Conservation (phyloP, 92 coral and sea anemone genomes). For the Phenganax subtilis region DNA sequence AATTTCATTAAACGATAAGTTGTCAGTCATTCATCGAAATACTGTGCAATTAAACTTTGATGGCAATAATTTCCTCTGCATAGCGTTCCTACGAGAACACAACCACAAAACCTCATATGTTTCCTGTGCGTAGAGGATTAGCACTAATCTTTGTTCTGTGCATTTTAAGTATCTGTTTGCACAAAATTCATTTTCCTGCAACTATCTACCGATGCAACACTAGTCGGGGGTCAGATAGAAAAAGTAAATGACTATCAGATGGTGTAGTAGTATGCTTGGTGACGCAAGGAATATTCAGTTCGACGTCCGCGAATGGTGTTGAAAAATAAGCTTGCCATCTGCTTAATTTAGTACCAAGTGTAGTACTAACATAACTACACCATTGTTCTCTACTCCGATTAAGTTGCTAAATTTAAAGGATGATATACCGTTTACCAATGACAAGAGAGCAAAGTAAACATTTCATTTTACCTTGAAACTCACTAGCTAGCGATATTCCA, state of each 20-base stretch:
- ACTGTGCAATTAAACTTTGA: constrained; percentile 24
- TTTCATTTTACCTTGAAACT: too few relatives aligned
- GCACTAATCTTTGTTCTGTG: constrained; percentile 2
- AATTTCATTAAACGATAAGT: constrained; percentile 37
- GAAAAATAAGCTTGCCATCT: not conserved
- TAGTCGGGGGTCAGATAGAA: not conserved
- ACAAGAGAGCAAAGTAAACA: too few relatives aligned
- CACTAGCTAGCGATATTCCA: too few relatives aligned
- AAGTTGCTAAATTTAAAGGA: too few relatives aligned
- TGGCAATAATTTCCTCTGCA: not conserved
- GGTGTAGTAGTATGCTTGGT: not conserved
- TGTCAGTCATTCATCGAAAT: constrained; percentile 35
- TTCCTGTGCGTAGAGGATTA: constrained; percentile 13
- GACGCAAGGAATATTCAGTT: not conserved
- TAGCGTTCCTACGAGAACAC: not conserved
- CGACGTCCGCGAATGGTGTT: not conserved
- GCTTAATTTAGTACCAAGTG: too few relatives aligned
- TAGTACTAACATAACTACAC: too few relatives aligned
- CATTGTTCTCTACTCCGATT: too few relatives aligned
- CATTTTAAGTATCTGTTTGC: not conserved
- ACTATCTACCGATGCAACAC: not conserved
- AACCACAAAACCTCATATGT: not conserved
- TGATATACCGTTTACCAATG: too few relatives aligned
- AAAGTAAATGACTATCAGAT: constrained; percentile 8
- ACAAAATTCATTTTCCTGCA: not conserved